These are phyloP conservation scores for honey bee (Apis mellifera) DNA, from an alignment of 1,140 invertebrate genomes.

Conservation along the genomic window Amel_HAv3.1 CM009935.2:7526001-7526500, in stretches of 20 bases:
- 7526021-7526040: not conserved
- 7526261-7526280: slow-evolving; percentile 28
- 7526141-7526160: too few species aligned
- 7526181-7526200: slow-evolving; percentile 1
- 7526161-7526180: slow-evolving; percentile 32
- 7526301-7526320: slow-evolving; percentile 33
- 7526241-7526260: slow-evolving; percentile 26
- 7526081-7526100: too few species aligned
- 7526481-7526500: slow-evolving; percentile 75
- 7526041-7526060: too few species aligned
- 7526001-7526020: not conserved
- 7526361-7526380: slow-evolving; percentile 1
- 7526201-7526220: slow-evolving; percentile 72
- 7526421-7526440: slow-evolving; percentile 79
- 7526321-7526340: slow-evolving; percentile 41
- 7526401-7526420: slow-evolving; percentile 81
- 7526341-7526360: not conserved
- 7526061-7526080: too few species aligned
- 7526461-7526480: slow-evolving; percentile 59
- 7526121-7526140: too few species aligned
- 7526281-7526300: slow-evolving; percentile 56
- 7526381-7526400: slow-evolving; percentile 68
- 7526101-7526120: too few species aligned
- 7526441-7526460: slow-evolving; percentile 57
- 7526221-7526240: slow-evolving; percentile 53